Conservation (phyloP, 1,140 invertebrate genomes). For the Nixonia krombeini region DNA sequence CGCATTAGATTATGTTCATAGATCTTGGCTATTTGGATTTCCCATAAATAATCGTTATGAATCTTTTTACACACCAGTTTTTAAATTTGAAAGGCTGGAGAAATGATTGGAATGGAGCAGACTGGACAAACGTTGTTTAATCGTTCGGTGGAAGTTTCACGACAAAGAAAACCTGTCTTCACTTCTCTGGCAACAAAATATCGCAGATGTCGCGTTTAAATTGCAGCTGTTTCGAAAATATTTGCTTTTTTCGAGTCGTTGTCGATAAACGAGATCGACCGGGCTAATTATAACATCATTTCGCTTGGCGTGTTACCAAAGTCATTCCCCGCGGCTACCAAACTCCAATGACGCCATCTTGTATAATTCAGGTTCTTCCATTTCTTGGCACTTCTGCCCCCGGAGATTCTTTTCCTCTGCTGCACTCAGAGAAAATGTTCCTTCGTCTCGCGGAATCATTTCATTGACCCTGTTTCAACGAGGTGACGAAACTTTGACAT, state of each 20-base stretch:
- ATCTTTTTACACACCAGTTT: no score
- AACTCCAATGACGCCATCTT: no score
- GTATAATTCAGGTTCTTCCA: constrained; percentile 19
- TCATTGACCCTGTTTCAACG: neutral
- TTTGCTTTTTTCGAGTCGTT: constrained; percentile 44
- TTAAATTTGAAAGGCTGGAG: no score
- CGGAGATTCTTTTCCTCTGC: neutral
- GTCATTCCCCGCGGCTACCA: constrained; percentile 26
- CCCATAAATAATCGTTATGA: no score
- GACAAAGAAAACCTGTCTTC: no score
- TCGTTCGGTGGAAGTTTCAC: no score
- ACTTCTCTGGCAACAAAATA: no score
- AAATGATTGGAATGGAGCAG: no score
- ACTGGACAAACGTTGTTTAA: no score
- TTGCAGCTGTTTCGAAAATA: constrained; percentile 39
- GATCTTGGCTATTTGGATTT: no score
- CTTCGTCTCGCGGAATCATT: neutral
- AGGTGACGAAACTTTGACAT: no score
- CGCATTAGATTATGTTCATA: no score
- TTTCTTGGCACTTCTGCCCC: neutral
- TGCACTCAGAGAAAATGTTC: neutral
- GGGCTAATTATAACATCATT: constrained; percentile 59
- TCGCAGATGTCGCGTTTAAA: neutral
- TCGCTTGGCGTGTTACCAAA: constrained; percentile 56
- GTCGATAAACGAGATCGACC: constrained; percentile 48